Conservation (phyloP, 2,888 invertebrate species). For the Apotomis capreana region DNA sequence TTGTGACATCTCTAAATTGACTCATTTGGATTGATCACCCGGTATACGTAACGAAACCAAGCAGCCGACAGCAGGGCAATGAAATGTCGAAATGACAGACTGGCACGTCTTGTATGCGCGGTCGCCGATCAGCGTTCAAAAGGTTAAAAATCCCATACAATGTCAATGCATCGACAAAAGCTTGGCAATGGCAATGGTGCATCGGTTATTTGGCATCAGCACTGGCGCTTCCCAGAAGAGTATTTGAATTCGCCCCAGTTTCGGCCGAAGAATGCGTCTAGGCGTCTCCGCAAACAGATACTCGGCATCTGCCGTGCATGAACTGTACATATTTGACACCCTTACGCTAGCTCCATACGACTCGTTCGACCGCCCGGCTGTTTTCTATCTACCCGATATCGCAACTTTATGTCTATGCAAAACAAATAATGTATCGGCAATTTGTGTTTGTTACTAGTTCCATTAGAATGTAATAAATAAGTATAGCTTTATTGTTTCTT, state of each 20-base stretch:
- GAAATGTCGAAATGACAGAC: background rate
- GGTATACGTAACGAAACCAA: too few species aligned
- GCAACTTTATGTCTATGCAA: too few species aligned
- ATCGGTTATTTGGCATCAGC: constrained; percentile 69
- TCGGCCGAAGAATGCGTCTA: constrained; percentile 65
- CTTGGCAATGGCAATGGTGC: constrained; percentile 77
- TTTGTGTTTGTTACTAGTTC: too few species aligned
- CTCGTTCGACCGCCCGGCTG: too few species aligned
- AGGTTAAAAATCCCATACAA: constrained; percentile 21
- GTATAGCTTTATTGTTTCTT: too few species aligned
- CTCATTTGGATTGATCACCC: too few species aligned
- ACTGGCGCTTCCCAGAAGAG: constrained; percentile 72
- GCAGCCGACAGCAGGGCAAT: background rate
- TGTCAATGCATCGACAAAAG: constrained; percentile 58
- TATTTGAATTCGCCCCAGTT: constrained; percentile 79
- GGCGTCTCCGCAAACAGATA: constrained; percentile 50
- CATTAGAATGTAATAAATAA: too few species aligned
- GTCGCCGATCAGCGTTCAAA: constrained; percentile 6
- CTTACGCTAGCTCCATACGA: too few species aligned
- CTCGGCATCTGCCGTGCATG: background rate
- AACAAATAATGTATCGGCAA: too few species aligned
- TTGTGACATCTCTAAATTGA: too few species aligned
- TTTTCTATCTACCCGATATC: too few species aligned
- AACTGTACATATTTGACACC: too few species aligned
- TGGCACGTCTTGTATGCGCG: background rate